phyloP scores from a whole-genome alignment of 1,140 invertebrate species.

The Drosophila setifemur region DNA sequence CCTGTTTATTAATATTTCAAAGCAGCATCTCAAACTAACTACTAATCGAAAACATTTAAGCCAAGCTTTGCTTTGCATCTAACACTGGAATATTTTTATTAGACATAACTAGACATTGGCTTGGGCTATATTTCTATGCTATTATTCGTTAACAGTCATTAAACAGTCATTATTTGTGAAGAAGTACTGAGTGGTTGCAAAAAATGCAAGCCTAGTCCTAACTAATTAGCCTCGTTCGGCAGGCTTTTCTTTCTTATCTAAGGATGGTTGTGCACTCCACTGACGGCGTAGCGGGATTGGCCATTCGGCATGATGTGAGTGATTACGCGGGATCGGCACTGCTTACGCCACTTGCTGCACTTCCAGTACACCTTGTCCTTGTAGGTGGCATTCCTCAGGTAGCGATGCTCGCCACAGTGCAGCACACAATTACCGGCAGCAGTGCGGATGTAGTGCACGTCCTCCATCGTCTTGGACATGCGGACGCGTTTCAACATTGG shows the following conservation, averaged over 20 bases:
- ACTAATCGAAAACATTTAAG: too few relatives aligned
- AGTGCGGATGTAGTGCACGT: constrained; percentile 55
- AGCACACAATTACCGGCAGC: constrained; percentile 69
- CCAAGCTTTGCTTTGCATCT: not conserved
- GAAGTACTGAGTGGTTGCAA: not conserved
- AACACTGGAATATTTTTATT: not conserved
- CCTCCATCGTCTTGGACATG: constrained; percentile 47
- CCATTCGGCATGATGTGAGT: constrained; percentile 47
- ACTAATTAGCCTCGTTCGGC: not conserved
- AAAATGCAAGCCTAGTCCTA: not conserved
- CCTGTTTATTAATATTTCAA: constrained; percentile 7
- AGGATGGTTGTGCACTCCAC: constrained; percentile 72
- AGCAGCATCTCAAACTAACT: not conserved
- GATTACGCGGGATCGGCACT: constrained; percentile 74
- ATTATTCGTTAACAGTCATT: not conserved
- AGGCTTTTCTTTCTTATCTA: not conserved
- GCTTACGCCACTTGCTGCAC: constrained; percentile 79
- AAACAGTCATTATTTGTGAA: too few relatives aligned
- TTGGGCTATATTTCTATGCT: not conserved
- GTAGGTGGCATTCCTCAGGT: constrained; percentile 75
- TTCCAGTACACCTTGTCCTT: constrained; percentile 81
- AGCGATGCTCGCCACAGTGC: constrained; percentile 70
- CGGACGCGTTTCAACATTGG: constrained; percentile 54
- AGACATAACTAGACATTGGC: not conserved
- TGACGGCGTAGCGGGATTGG: constrained; percentile 51